These are phyloP conservation scores for Vicugna pacos DNA, from an alignment of 2,113 vertebrate species.

Conservation along the genomic window DNA sequence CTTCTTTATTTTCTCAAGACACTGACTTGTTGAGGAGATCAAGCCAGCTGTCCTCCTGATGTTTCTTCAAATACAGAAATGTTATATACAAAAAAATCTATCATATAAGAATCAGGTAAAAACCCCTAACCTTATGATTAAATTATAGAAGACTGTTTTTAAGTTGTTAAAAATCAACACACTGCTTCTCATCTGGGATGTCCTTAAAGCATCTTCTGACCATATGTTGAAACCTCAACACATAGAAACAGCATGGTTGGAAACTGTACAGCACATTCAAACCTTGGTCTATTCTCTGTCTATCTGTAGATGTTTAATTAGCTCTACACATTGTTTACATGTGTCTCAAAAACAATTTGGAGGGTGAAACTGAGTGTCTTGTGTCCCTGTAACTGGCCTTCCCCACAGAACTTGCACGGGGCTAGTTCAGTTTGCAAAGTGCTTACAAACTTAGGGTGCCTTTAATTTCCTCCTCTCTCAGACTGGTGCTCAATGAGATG, in stretches of 20 bases:
- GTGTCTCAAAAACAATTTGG: not conserved
- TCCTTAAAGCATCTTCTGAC: not conserved
- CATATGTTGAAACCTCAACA: not conserved
- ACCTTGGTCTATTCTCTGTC: not conserved
- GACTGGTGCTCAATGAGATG: not conserved
- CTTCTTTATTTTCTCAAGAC: not conserved
- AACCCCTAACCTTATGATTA: not conserved
- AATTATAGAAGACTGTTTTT: not conserved
- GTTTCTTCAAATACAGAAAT: constrained; percentile 12
- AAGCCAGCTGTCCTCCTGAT: not conserved
- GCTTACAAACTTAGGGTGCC: not conserved
- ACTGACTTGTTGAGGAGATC: not conserved
- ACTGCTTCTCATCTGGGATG: not conserved
- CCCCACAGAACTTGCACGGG: not conserved
- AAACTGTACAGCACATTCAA: not conserved
- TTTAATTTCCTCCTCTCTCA: not conserved
- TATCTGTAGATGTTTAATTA: not conserved
- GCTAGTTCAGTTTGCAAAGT: not conserved
- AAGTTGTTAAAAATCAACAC: not conserved
- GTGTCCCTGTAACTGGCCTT: not conserved
- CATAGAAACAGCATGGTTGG: not conserved
- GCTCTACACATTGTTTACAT: not conserved
- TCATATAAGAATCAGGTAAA: not conserved
- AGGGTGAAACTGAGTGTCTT: not conserved
- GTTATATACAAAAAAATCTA: not conserved